Evolutionary conservation across 2,797 vertebrate species (phyloP).

Genomic region (Danio albolineatus): DNA sequence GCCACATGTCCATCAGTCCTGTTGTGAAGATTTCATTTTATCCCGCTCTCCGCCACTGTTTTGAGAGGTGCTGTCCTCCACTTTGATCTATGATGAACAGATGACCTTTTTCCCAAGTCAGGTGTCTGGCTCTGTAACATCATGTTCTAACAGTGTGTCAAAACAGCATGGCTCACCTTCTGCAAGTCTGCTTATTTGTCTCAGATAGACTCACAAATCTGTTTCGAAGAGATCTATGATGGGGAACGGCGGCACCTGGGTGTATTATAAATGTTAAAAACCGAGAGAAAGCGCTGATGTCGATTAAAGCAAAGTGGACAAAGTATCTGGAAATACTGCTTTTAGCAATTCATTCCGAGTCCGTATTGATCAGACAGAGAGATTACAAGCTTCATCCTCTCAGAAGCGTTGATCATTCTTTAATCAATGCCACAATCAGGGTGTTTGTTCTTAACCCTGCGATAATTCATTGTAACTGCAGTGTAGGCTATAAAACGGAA

Average conservation of each 20-base stretch:
- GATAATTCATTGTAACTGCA: slow-evolving; percentile 36
- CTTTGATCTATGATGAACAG: slow-evolving; percentile 76
- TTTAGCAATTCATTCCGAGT: slow-evolving; percentile 32
- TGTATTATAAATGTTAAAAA: slow-evolving; percentile 8
- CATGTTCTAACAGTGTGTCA: slow-evolving; percentile 76
- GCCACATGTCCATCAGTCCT: slow-evolving; percentile 79
- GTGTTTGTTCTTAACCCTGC: slow-evolving; percentile 26
- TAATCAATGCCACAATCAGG: slow-evolving; percentile 43
- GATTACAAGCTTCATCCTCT: slow-evolving; percentile 33
- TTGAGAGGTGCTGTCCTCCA: slow-evolving; percentile 64
- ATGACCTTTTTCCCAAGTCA: slow-evolving; percentile 85
- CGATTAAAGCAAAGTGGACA: slow-evolving; percentile 29
- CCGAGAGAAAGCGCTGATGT: not conserved
- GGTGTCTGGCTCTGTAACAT: slow-evolving; percentile 79
- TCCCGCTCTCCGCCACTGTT: slow-evolving; percentile 71
- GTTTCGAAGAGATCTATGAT: slow-evolving; percentile 73
- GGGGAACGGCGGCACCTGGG: slow-evolving; percentile 49
- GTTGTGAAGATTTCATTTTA: slow-evolving; percentile 78
- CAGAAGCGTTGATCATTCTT: slow-evolving; percentile 26
- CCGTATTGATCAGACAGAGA: slow-evolving; percentile 34
- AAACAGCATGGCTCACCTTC: slow-evolving; percentile 72
- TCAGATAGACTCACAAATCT: slow-evolving; percentile 77
- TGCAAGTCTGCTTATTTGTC: slow-evolving; percentile 68
- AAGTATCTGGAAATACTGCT: slow-evolving; percentile 26
- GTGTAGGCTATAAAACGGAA: slow-evolving; percentile 4